Evolutionary conservation across 2,113 vertebrate genomes (phyloP).

Genomic region (Sinocyclocheilus grahami): DNA sequence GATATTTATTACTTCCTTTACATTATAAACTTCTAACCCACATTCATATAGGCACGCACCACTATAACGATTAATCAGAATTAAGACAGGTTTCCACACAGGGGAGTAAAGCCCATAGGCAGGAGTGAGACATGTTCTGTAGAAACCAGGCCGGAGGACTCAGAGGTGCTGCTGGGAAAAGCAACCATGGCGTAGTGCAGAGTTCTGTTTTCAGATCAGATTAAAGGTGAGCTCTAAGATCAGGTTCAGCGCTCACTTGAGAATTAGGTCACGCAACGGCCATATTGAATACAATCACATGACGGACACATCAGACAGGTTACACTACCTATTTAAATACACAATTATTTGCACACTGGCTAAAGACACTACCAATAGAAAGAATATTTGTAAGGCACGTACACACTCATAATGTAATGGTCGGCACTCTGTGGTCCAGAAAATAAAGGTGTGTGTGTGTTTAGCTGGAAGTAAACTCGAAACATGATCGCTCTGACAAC

Average conservation of each 20-base stretch:
- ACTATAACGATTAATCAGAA: neutral
- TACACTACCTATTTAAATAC: constrained; percentile 23
- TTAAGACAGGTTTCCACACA: constrained; percentile 18
- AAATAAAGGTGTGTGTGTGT: constrained; percentile 10
- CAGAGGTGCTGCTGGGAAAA: constrained; percentile 3
- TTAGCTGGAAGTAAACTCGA: no score
- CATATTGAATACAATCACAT: constrained; percentile 33
- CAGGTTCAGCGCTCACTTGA: constrained; percentile 27
- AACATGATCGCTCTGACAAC: neutral
- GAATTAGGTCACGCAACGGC: constrained; percentile 13
- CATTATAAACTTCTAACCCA: neutral
- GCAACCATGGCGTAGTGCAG: neutral
- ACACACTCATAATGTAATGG: neutral
- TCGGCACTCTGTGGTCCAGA: constrained; percentile 5
- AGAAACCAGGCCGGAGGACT: neutral
- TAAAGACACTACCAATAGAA: constrained; percentile 6
- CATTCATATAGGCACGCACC: neutral
- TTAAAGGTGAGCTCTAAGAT: constrained; percentile 41
- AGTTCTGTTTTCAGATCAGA: constrained; percentile 21
- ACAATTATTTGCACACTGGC: neutral
- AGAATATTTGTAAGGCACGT: neutral
- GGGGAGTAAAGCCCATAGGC: neutral
- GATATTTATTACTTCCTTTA: constrained; percentile 10
- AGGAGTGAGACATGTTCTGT: neutral
- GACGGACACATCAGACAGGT: constrained; percentile 18